A percentile compares a stretch with the other conserved stretches of the same genome.
phyloP scores from a whole-genome alignment of 1,140 invertebrate species.

The Atta texana region DNA sequence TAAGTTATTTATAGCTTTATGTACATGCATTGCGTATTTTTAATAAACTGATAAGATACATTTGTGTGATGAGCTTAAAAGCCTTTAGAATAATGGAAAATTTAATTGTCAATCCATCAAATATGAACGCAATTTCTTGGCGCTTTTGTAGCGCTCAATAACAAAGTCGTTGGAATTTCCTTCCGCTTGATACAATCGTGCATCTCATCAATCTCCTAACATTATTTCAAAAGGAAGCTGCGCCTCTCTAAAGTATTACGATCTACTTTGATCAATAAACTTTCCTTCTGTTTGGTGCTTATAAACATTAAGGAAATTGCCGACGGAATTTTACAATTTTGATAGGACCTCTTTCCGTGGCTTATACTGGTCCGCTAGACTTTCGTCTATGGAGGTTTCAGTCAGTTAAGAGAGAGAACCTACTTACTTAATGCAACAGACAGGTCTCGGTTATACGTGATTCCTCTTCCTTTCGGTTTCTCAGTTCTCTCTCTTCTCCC shows the following conservation, averaged over 20 bases:
- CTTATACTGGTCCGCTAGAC: slow-evolving; percentile 19
- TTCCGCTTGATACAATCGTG: slow-evolving; percentile 47
- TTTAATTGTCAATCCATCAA: slow-evolving; percentile 62
- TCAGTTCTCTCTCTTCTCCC: background rate
- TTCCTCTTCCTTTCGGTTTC: slow-evolving; percentile 22
- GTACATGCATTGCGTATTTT: background rate
- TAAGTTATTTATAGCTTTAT: slow-evolving; percentile 25
- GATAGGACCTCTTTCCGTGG: background rate
- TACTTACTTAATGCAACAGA: slow-evolving; percentile 59
- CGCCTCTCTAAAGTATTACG: slow-evolving; percentile 10
- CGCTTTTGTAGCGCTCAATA: slow-evolving; percentile 44
- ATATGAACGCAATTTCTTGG: slow-evolving; percentile 52
- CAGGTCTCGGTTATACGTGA: slow-evolving; percentile 20
- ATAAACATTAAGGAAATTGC: slow-evolving; percentile 26
- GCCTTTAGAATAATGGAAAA: slow-evolving; percentile 22
- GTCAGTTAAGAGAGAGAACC: slow-evolving; percentile 35
- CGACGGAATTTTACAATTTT: slow-evolving; percentile 50
- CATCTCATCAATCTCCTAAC: slow-evolving; percentile 59
- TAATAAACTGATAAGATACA: background rate
- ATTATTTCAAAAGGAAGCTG: slow-evolving; percentile 40
- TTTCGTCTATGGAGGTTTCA: slow-evolving; percentile 45
- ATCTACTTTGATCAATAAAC: slow-evolving; percentile 25
- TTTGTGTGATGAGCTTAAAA: slow-evolving; percentile 18
- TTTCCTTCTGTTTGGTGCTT: background rate
- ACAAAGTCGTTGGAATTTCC: slow-evolving; percentile 54